A percentile compares a stretch with the other conserved stretches of the same genome.
phyloP scores from a whole-genome alignment of 2,797 vertebrate species.

The Neoniphon sammara region DNA sequence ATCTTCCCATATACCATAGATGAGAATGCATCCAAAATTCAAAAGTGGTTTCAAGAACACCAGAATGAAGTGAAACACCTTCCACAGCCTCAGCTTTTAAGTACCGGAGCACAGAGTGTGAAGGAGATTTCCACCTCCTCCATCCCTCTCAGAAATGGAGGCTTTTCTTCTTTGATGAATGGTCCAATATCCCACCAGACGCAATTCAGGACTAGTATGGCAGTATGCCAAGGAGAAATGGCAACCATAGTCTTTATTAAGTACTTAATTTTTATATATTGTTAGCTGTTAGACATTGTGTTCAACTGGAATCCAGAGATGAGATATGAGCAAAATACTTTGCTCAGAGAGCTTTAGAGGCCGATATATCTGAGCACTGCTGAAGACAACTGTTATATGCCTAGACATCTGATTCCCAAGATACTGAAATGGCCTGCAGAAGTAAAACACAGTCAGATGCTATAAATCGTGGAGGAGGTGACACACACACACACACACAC shows the following conservation, averaged over 20 bases:
- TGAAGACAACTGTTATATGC: slow-evolving; percentile 62
- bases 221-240: slow-evolving; percentile 9
- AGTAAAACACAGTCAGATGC: slow-evolving; percentile 67
- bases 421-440: slow-evolving; percentile 61
- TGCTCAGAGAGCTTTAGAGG: slow-evolving; percentile 34
- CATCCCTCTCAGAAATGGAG: slow-evolving; percentile 11
- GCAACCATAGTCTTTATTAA: no score
- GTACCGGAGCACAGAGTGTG: slow-evolving; percentile 1
- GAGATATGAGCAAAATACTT: slow-evolving; percentile 41
- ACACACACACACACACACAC: slow-evolving; percentile 30
- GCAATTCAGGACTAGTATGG: slow-evolving; percentile 29
- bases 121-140: no score
- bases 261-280: no score
- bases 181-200: slow-evolving; percentile 19
- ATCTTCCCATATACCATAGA: no score
- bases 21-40: no score
- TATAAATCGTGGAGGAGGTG: slow-evolving; percentile 69
- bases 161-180: slow-evolving; percentile 8
- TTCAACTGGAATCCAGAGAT: slow-evolving; percentile 29
- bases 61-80: background rate
- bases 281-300: background rate
- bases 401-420: slow-evolving; percentile 71
- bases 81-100: slow-evolving; percentile 12
- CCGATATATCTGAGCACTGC: slow-evolving; percentile 38
- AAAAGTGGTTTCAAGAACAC: slow-evolving; percentile 1